Percentiles rank a stretch among this genome's conserved stretches.
Conservation (phyloP, 2,113 vertebrate genomes). For the Hyperopisus bebe region DNA sequence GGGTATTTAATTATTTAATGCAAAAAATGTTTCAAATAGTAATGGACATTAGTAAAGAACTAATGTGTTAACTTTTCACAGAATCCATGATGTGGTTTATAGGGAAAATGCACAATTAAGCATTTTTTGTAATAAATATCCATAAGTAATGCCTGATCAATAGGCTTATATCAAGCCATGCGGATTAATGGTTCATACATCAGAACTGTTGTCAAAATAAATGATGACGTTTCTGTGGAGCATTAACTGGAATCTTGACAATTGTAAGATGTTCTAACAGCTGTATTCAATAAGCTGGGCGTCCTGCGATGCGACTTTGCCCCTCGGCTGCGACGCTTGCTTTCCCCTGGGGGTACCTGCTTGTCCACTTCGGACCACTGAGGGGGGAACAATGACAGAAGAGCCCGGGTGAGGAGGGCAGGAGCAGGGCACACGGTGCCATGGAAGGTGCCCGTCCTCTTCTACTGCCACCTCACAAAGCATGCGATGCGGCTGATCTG, state of each 20-base stretch:
- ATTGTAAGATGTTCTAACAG: not conserved
- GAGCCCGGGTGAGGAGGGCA: constrained; percentile 22
- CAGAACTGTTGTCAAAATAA: not conserved
- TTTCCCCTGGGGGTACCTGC: not conserved
- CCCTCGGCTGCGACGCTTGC: no score
- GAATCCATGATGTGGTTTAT: not conserved
- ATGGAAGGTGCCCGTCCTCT: not conserved
- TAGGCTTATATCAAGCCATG: not conserved
- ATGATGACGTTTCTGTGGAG: not conserved
- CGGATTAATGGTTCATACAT: not conserved
- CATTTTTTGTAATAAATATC: not conserved
- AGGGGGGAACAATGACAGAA: not conserved
- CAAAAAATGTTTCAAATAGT: not conserved
- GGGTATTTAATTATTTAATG: not conserved
- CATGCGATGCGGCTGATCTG: not conserved
- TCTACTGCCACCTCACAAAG: not conserved
- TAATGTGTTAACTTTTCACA: not conserved
- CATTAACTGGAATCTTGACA: not conserved
- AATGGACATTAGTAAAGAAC: not conserved
- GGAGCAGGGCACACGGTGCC: constrained; percentile 3
- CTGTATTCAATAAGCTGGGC: not conserved
- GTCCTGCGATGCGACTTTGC: not conserved
- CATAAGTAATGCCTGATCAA: not conserved
- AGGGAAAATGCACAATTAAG: not conserved
- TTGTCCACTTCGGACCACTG: constrained; percentile 1